These are phyloP conservation scores for Cercocebus atys DNA, from an alignment of 2,113 vertebrate genomes.

Conservation along the genomic window DNA sequence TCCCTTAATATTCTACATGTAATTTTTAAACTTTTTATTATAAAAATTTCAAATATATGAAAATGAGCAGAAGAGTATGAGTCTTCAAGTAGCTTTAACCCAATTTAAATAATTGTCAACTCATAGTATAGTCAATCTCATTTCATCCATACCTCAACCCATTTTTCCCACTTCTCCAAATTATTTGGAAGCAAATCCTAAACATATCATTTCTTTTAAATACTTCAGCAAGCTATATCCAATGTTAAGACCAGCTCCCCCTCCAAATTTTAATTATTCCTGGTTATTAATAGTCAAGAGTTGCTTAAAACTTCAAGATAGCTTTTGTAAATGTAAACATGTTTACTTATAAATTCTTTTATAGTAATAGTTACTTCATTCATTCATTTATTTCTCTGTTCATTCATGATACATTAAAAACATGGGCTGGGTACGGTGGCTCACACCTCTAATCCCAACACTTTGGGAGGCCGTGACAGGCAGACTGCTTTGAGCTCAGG, in stretches of 20 bases:
- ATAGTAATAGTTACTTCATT: neutral
- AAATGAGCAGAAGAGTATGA: neutral
- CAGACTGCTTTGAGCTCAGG: neutral
- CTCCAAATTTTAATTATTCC: neutral
- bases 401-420: neutral
- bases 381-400: neutral
- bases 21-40: neutral
- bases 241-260: neutral
- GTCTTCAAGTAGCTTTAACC: neutral
- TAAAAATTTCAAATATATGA: neutral
- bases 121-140: neutral
- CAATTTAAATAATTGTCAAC: neutral
- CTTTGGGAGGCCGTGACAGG: neutral
- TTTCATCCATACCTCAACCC: neutral
- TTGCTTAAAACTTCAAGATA: neutral
- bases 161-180: neutral
- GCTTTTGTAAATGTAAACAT: neutral
- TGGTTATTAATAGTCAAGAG: neutral
- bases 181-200: conserved; percentile 18
- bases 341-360: conserved; percentile 8
- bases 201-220: neutral
- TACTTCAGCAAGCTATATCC: neutral
- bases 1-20: neutral
- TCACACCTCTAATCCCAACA: neutral
- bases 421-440: neutral